Base-by-base conservation (phyloP, 2,797 vertebrate genomes). In the Jordanella pulchra region DNA sequence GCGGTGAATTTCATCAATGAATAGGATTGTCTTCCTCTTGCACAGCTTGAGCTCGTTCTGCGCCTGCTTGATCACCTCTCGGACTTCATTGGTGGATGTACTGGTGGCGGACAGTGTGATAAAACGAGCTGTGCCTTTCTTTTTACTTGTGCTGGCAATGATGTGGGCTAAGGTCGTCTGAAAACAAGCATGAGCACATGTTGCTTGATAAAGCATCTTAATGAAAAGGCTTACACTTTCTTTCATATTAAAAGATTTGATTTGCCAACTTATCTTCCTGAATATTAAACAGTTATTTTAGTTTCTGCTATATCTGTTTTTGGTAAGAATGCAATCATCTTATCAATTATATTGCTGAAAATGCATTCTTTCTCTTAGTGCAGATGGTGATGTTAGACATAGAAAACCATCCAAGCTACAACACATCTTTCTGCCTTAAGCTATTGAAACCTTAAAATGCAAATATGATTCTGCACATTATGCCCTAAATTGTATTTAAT, bases 1-100 rank as follows among this genome's bases (percentile, higher is more conserved):
- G 70, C 97, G 97, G 89, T 99, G 97, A 76, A 99, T 99, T 93
- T 99, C 98, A 2, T 99, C 97, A 50, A 99, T 96, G 90, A 99
- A 99, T 79, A 99, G 93, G 86, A 99, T 95, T 35, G 97, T 99
- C 93, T 94, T 98, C 89, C 97, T 96, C 90, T 96, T 98, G 93
- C 95, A 97, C 86, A 99, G 96, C 18, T 95, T 95, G 65, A 96
- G 95, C 87, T 99, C 97, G 72, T 97, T 99, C 81, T 97, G 96
- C 32, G 98, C 96, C 91, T 98, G 97, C 77, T 96, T 97, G 92
- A 99, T 98, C 83, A 97, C 94, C 84, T 99, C 97, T 76, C 97
- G 94, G 55, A 99, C 97, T 4, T 99, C 96, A n/a, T 50, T 95
- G 73, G 92, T 95, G 75, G 96, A 96, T 0, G 98, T 86, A 81